phyloP scores from a whole-genome alignment of 2,113 vertebrate genomes.

The Oophaga pumilio region DNA sequence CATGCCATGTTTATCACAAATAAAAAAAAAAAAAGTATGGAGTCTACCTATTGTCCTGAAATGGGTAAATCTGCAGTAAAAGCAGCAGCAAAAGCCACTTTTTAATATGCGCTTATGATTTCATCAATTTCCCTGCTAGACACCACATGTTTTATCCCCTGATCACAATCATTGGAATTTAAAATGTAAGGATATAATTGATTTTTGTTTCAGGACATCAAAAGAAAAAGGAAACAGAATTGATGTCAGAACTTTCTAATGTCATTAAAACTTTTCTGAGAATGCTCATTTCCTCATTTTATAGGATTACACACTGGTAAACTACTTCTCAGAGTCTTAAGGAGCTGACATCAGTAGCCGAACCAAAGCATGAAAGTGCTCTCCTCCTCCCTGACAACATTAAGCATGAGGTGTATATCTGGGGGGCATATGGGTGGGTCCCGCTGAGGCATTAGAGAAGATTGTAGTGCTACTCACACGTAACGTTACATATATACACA shows the following conservation, averaged over 20 bases:
- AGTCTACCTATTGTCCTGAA: no score
- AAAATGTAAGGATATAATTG: background rate
- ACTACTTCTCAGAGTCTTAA: background rate
- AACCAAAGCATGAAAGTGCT: background rate
- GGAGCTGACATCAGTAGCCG: background rate
- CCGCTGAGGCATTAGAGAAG: background rate
- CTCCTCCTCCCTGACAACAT: conserved; percentile 11
- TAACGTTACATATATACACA: background rate
- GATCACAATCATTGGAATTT: background rate
- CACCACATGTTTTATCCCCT: background rate
- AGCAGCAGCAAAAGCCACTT: background rate
- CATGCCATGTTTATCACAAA: no score
- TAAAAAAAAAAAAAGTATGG: no score
- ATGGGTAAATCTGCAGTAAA: no score
- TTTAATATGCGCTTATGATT: background rate
- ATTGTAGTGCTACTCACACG: background rate
- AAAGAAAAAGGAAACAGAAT: background rate
- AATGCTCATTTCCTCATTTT: conserved; percentile 2
- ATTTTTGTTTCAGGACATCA: background rate
- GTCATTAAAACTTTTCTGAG: background rate
- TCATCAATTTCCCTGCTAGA: background rate
- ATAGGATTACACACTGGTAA: background rate
- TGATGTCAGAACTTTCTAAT: background rate
- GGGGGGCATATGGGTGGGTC: conserved; percentile 43
- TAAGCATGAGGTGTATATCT: conserved; percentile 32